Evolutionary conservation across 2,888 invertebrate genomes (phyloP), one percentile per base, ranked within the genome.

Genomic region (Drosophila kanekoi): DNA sequence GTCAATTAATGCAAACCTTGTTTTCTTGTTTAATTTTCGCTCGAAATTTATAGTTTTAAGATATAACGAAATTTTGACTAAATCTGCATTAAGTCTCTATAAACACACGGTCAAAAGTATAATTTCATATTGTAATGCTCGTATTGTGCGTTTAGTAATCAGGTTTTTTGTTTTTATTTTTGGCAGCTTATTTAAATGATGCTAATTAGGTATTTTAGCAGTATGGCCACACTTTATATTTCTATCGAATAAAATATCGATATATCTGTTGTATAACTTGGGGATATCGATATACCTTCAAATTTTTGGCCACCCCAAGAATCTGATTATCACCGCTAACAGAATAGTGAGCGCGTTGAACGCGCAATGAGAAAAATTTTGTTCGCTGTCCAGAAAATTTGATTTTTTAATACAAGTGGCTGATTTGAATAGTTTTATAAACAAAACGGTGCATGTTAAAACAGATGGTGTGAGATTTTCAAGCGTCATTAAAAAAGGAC

Each of bases 331-430:
- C 54, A 43, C 54, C 71, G 73, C 73, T 63, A 43, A 32, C 64
- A 63, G 63, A 63, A 63, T 16, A 51, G 65, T 38, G 37, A 67
- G 66, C 67, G 66, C 66, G 78, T 75, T 77, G 75, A 75, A 77
- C 67, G 75, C 77, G 78, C 67, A 75, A 63, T 57, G 73, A 16
- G 48, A 52, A 67, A 47, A 51, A 16, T 28, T 53, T 59, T 32
- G 57, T 57, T 38, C 68, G 67, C 63, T 37, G 45, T 23, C 35
- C 38, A 5, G 32, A 9, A 32, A 44, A 58, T 59, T 60, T 32
- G 35, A 51, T 47, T 53, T 67, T 43, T 43, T 13, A 60, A 64
- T 54, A 40, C 23, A 72, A 60, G 13, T 59, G 47, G 10, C 18
- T 45, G 51, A 67, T 58, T 49, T 56, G 32, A 57, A 2, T 40